Evolutionary conservation across 2,113 vertebrate genomes (phyloP), one percentile per base, ranked within the genome.

Genomic region (Tursiops truncatus): DNA sequence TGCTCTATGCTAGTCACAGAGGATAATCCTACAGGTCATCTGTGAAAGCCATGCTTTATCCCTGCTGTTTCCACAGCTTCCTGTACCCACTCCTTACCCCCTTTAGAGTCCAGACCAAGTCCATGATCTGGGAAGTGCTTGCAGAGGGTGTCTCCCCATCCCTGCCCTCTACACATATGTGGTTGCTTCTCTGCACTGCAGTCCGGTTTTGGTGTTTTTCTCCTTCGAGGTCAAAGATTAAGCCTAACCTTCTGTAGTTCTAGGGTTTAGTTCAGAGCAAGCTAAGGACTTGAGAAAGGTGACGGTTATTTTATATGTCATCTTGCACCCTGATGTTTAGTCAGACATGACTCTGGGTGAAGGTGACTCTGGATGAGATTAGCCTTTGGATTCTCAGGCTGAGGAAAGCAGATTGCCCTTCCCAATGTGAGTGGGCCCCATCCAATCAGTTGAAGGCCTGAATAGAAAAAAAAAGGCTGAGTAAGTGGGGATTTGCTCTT

Each of bases 21-120:
- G 26, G 31, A 28, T 0, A 31, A 21, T 14, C 20, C 68, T 53
- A 7, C 6, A 8, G 1, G 2, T 28, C n/a, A 33, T 38, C 28
- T 1, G 2, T 28, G 31, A 23, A 38, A 41, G 17, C 23, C 5
- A 0, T 2, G 14, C 3, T 20, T 33, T 2, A 2, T 26, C 67
- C 10, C 12, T 17, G 36, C 58, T 44, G 9, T 71, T 63, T 53
- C 85, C 53, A 26, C n/a, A 26, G n/a, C 13, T 5, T n/a, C 2
- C 23, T 10, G 14, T 8, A 9, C 3, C 20, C n/a, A 28, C 33
- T 38, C 25, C 5, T 53, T 13, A 5, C 10, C 58, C 41, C 21
- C 20, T 8, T 74, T 14, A 1, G 26, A 0, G 8, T 63, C 36
- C 36, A 67, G 15, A 17, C 74, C 53, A 28, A 36, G 6, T 11